A percentile compares a stretch with the other conserved stretches of the same genome.
Evolutionary conservation across 2,888 invertebrate genomes (phyloP).

Genomic region (Aspidiotus rigidus): DNA sequence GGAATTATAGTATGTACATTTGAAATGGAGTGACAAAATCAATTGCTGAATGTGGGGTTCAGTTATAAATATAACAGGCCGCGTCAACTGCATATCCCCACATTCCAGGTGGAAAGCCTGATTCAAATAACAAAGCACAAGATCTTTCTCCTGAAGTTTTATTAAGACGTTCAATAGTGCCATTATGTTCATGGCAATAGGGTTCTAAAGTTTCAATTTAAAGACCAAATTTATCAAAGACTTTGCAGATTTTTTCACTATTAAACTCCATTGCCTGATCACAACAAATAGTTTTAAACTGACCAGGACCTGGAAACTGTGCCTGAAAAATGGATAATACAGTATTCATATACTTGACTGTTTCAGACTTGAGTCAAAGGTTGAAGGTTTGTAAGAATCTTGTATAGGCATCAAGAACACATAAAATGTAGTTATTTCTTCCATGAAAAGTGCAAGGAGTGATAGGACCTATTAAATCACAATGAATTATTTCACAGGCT

Average conservation of each 20-base stretch:
- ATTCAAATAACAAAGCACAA: not conserved
- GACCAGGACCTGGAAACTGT: not conserved
- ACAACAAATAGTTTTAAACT: not conserved
- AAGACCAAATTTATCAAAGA: not conserved
- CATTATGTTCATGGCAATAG: conserved; percentile 6
- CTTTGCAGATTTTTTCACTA: not conserved
- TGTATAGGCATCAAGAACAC: not conserved
- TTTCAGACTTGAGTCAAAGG: not conserved
- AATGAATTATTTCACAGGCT: conserved; percentile 1
- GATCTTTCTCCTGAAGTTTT: not conserved
- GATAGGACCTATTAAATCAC: not conserved
- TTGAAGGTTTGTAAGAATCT: not conserved
- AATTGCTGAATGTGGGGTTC: conserved; percentile 12
- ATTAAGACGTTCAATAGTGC: conserved; percentile 6
- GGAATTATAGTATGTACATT: not conserved
- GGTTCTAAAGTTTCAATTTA: not conserved
- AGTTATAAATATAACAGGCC: conserved; percentile 5
- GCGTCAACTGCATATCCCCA: not conserved
- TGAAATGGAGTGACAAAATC: conserved; percentile 7
- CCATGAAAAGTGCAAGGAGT: not conserved
- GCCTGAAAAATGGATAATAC: not conserved
- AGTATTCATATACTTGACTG: not conserved
- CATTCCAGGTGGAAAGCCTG: not conserved
- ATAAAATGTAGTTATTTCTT: not conserved
- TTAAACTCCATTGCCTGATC: not conserved